phyloP scores from a whole-genome alignment of 2,113 vertebrate genomes.

The Rhinolophus ferrumequinum region DNA sequence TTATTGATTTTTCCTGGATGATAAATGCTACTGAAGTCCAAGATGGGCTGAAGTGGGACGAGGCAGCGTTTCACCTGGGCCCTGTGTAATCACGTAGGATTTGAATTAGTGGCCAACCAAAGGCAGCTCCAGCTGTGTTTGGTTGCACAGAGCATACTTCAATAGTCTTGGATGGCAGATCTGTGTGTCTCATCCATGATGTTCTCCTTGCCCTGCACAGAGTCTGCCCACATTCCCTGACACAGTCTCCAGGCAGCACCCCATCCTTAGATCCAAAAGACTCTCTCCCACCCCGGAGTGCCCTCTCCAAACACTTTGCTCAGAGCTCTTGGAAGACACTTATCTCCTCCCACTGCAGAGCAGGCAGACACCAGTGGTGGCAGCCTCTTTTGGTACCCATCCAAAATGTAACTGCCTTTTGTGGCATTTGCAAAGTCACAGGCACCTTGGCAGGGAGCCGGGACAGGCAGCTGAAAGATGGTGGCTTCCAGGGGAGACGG shows the following conservation, averaged over 20 bases:
- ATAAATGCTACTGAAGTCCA: background rate
- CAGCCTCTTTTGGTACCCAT: background rate
- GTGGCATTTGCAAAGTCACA: conserved; percentile 25
- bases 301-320: conserved; percentile 3
- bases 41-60: background rate
- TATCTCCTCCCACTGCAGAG: background rate
- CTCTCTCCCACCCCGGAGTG: background rate
- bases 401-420: background rate
- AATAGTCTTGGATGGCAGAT: background rate
- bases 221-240: background rate
- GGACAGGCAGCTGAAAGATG: background rate
- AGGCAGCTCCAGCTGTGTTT: background rate
- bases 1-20: background rate
- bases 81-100: background rate
- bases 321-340: background rate
- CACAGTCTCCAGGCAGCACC: background rate
- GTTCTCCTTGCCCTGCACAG: conserved; percentile 12
- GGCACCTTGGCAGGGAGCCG: background rate
- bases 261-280: background rate
- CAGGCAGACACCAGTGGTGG: background rate
- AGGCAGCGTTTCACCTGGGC: background rate
- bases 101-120: background rate
- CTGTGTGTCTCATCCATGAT: background rate
- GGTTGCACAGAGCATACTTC: background rate
- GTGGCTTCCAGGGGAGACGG: background rate